Evolutionary conservation across 2,797 vertebrate genomes (phyloP), one percentile per base, ranked within the genome.

Genomic region (Neosilurus mollespiculum): DNA sequence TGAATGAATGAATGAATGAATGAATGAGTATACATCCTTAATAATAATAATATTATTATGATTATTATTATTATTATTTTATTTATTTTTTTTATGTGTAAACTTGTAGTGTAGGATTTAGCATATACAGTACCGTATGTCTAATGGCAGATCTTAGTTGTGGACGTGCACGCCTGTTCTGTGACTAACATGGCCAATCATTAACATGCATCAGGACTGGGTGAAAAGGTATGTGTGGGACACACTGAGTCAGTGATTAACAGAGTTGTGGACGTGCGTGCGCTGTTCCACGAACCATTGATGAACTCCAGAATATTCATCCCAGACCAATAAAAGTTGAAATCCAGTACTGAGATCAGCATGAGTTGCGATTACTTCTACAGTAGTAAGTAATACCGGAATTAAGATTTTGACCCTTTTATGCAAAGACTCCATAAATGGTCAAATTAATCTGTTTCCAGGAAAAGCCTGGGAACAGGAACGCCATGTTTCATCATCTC

Each of bases 231-330:
- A 87, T 89, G 71, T 87, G 86, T 89, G 92, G 89, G 88, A 91
- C 88, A 20, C 69, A 77, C 89, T 70, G 91, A 24, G 93, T 94
- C 88, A 93, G 86, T 89, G 78, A 94, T 94, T 94, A 93, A 94
- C 93, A 86, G 80, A 84, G 20, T 34, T 22, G 9, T 67, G 65
- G 15, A 10, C 37, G 43, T 26, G 34, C 3, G 80, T 30, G 30
- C 30, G 30, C 11, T 12, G 34, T 10, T n/a, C 22, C 20, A 24
- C 22, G 54, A 5, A 49, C 12, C 18, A 2, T 37, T 16, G 59
- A 24, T 9, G 9, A 43, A 66, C n/a, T 66, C 11, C n/a, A 43
- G 43, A 43, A 43, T 43, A 12, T n/a, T 24, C 43, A 65, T 51
- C 34, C 18, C 54, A 43, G 76, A n/a, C 61, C 5, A 30, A 66